phyloP scores from a whole-genome alignment of 2,888 invertebrate species.

The Cheiracanthium punctorium region DNA sequence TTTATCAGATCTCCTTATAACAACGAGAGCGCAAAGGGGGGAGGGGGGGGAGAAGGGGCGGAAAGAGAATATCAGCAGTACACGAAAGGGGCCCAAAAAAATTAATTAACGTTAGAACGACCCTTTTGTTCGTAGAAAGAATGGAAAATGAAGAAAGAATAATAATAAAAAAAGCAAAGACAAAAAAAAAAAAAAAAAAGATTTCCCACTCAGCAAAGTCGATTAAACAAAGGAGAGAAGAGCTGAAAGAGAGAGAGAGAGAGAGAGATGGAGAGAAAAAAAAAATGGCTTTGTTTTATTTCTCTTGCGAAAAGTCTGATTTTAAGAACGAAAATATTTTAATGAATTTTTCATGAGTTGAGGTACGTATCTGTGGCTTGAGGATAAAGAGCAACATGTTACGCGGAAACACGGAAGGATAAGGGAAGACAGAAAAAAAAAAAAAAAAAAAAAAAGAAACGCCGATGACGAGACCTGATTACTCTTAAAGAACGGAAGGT shows the following conservation, averaged over 20 bases:
- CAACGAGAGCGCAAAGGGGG: neutral
- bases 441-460: neutral
- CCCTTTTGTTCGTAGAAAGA: constrained; percentile 5
- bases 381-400: constrained; percentile 15
- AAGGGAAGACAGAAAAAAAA: neutral
- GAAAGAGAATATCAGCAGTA: neutral
- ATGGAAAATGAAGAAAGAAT: neutral
- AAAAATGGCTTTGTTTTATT: neutral
- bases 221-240: constrained; percentile 5
- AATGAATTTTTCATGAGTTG: constrained; percentile 17
- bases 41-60: neutral
- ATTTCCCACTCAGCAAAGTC: constrained; percentile 1
- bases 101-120: constrained; percentile 17
- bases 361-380: constrained; percentile 4
- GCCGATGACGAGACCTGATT: neutral
- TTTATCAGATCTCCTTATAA: constrained; percentile 10
- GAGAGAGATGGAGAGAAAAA: too few species aligned
- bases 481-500: neutral
- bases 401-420: neutral
- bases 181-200: neutral
- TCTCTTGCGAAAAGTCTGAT: constrained; percentile 8
- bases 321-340: constrained; percentile 15
- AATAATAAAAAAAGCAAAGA: too few species aligned
- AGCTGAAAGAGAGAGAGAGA: neutral
- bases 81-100: neutral